Evolutionary conservation across 2,113 vertebrate species (phyloP).

Genomic region (Capricornis sumatraensis): DNA sequence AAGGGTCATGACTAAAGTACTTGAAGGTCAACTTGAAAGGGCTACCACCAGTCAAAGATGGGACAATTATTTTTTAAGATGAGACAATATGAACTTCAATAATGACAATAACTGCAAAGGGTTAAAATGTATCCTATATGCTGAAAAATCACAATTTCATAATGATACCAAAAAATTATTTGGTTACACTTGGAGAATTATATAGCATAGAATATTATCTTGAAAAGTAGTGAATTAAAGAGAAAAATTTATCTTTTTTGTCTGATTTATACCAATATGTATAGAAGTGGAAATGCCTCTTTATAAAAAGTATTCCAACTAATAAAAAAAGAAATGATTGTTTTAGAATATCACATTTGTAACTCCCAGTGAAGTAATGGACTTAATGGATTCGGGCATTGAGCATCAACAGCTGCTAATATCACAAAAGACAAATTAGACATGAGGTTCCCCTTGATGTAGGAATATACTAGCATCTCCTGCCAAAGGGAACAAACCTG

Average conservation of each 20-base stretch:
- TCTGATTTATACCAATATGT: no score
- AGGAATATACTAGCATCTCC: background rate
- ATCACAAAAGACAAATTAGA: background rate
- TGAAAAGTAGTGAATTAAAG: background rate
- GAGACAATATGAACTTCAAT: background rate
- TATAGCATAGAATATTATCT: background rate
- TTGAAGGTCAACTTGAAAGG: background rate
- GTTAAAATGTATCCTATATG: background rate
- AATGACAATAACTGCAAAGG: background rate
- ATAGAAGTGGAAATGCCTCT: background rate
- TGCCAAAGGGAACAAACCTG: background rate
- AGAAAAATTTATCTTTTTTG: background rate
- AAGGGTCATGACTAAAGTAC: background rate
- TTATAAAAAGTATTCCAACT: background rate
- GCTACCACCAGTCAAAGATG: background rate
- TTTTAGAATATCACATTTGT: background rate
- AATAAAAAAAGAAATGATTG: background rate
- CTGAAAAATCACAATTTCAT: background rate
- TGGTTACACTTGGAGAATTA: background rate
- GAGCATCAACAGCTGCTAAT: background rate
- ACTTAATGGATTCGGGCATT: background rate
- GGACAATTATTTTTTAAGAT: no score
- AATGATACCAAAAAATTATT: background rate
- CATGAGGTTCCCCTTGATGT: background rate
- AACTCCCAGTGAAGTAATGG: background rate